Evolutionary conservation across 53 echinoderm and acorn worm species (phyloP).

Genomic region (Apostichopus leukothele): DNA sequence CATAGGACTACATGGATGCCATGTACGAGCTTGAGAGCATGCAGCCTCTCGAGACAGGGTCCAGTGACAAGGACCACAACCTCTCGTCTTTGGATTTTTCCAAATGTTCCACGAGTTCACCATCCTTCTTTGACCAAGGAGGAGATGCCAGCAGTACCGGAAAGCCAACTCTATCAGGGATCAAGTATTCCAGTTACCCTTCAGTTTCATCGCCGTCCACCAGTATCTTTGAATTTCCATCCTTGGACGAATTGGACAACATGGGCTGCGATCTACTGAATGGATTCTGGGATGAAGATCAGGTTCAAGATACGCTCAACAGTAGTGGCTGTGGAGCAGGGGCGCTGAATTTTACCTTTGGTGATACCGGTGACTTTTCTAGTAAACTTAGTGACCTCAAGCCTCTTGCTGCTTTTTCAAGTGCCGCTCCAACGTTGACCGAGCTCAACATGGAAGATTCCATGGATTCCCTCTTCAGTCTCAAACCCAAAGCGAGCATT

Average conservation of each 20-base stretch:
- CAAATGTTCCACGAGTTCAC: conserved; percentile 61
- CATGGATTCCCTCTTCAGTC: conserved; percentile 48
- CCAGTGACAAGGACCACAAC: conserved; percentile 58
- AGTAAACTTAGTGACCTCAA: neutral
- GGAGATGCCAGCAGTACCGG: neutral
- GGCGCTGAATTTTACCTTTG: conserved; percentile 40
- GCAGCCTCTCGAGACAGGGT: neutral
- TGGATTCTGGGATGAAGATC: conserved; percentile 62
- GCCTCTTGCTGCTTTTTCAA: neutral
- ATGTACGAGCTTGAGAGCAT: conserved; percentile 34
- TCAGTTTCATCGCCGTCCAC: conserved; percentile 47
- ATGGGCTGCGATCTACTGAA: conserved; percentile 65
- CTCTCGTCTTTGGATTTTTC: conserved; percentile 67
- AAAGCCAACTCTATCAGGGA: conserved; percentile 1
- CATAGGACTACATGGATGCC: conserved; percentile 29
- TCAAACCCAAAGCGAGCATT: conserved; percentile 40
- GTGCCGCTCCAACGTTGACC: conserved; percentile 72
- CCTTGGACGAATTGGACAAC: conserved; percentile 66
- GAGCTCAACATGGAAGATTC: conserved; percentile 97
- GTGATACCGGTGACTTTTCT: neutral
- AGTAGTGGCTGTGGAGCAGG: conserved; percentile 38
- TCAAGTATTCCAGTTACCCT: conserved; percentile 2
- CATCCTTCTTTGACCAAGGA: conserved; percentile 61
- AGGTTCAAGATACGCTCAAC: conserved; percentile 41
- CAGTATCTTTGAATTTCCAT: conserved; percentile 77